Percentiles rank a stretch among this genome's conserved stretches.
These are phyloP conservation scores for Phrynosoma blainvillii DNA, from an alignment of 2,113 vertebrate genomes.

Conservation along the genomic window DNA sequence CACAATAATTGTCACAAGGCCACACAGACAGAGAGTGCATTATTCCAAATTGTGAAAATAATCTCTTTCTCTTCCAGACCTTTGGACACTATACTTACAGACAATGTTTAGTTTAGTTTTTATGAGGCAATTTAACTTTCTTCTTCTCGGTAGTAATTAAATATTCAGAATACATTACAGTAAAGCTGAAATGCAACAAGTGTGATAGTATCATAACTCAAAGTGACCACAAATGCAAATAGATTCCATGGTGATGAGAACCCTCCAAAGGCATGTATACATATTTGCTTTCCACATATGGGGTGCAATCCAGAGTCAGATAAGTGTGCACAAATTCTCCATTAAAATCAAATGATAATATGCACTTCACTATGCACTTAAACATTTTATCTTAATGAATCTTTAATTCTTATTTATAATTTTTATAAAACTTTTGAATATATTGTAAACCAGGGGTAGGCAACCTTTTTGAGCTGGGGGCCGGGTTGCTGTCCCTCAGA, in stretches of 20 bases:
- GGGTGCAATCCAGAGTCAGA: not conserved
- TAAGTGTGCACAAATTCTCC: not conserved
- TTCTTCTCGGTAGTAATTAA: conserved; percentile 3
- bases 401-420: not conserved
- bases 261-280: not conserved
- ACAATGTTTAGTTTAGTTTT: not conserved
- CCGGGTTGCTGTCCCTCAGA: too few relatives aligned
- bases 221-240: conserved; percentile 2
- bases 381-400: not conserved
- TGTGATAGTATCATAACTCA: not conserved
- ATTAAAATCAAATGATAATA: not conserved
- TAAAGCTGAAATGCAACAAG: not conserved
- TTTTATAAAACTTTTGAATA: not conserved
- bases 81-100: too few relatives aligned
- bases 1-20: too few relatives aligned
- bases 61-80: too few relatives aligned
- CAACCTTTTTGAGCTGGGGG: too few relatives aligned
- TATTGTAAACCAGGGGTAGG: too few relatives aligned
- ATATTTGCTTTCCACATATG: not conserved
- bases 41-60: not conserved
- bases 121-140: not conserved
- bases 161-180: conserved; percentile 5
- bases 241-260: not conserved
- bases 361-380: not conserved
- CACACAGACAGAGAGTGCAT: not conserved